Evolutionary conservation across 2,113 vertebrate species (phyloP).

Genomic region (Equus quagga): DNA sequence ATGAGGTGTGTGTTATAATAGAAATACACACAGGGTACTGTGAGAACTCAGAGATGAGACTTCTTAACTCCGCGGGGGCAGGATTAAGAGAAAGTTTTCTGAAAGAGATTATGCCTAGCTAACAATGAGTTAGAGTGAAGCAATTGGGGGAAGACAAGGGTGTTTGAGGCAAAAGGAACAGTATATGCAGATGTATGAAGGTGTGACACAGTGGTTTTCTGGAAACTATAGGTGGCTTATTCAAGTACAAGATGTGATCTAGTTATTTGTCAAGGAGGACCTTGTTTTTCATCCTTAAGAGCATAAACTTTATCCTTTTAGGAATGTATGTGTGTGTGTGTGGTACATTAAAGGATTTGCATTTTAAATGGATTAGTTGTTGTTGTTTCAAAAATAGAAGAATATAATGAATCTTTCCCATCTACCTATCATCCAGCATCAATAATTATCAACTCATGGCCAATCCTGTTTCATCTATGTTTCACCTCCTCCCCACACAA

Average conservation of each 20-base stretch:
- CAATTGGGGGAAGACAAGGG: not conserved
- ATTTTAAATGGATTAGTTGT: conserved; percentile 2
- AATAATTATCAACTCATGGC: not conserved
- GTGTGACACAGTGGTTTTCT: not conserved
- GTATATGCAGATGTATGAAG: conserved; percentile 22
- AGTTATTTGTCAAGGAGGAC: not conserved
- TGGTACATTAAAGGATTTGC: not conserved
- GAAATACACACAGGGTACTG: not conserved
- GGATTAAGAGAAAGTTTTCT: not conserved
- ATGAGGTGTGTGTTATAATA: not conserved
- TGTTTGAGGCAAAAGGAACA: not conserved
- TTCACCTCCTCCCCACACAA: not conserved
- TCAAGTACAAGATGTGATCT: not conserved
- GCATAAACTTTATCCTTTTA: not conserved
- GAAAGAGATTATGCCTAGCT: not conserved
- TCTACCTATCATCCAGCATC: not conserved
- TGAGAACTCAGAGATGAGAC: not conserved
- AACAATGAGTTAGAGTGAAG: conserved; percentile 43
- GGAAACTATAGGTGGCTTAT: not conserved
- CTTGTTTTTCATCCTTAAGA: not conserved
- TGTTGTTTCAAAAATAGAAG: not conserved
- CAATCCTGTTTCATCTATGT: not conserved
- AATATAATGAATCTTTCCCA: not conserved
- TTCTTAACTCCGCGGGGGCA: not conserved
- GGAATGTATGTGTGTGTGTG: not conserved